These are phyloP conservation scores for Heliconius eleuchia DNA, from an alignment of 1,140 invertebrate genomes.

Conservation along the genomic window DNA sequence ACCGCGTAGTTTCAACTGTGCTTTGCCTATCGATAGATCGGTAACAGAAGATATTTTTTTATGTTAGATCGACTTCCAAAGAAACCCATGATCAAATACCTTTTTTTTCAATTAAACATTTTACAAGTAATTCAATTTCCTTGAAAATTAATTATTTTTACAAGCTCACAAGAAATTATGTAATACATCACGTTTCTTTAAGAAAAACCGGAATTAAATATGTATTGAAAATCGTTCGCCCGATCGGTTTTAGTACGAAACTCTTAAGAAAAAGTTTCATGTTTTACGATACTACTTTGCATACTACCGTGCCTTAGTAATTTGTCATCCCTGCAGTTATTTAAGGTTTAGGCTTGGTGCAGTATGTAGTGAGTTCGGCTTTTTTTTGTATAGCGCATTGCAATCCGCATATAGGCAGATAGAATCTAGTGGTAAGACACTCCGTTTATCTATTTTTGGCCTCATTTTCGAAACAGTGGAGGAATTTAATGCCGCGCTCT, in stretches of 20 bases:
- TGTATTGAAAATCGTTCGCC: background rate
- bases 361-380: background rate
- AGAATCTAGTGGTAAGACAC: too few species aligned
- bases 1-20: too few species aligned
- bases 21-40: too few species aligned
- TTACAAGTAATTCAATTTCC: background rate
- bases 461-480: too few species aligned
- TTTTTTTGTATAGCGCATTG: too few species aligned
- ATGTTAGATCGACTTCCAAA: background rate
- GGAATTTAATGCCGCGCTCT: too few species aligned
- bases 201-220: background rate
- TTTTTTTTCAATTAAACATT: background rate
- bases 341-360: background rate
- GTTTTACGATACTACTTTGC: conserved; percentile 3
- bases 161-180: background rate
- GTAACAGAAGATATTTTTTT: too few species aligned
- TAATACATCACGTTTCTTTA: background rate
- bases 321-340: conserved; percentile 11
- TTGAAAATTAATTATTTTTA: background rate
- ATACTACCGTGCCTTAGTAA: conserved; percentile 5
- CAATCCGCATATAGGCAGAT: too few species aligned
- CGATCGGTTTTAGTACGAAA: background rate
- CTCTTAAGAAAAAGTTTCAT: background rate
- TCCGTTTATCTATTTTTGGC: too few species aligned
- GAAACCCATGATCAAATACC: background rate